Percentiles rank a stretch among this genome's conserved stretches.
Evolutionary conservation across 1,140 invertebrate species (phyloP).

Genomic region (Manduca sexta): DNA sequence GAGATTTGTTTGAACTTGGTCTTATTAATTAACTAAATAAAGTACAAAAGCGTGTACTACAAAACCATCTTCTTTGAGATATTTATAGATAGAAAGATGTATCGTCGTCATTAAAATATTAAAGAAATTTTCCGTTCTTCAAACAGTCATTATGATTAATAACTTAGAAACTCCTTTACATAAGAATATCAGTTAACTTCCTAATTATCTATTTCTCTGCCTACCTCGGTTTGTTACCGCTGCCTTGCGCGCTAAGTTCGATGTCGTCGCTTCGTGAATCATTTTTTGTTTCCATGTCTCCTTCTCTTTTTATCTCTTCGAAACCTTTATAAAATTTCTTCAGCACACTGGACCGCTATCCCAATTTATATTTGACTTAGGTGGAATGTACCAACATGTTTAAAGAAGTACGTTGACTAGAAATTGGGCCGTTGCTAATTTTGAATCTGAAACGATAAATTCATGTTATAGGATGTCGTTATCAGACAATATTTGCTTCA

Average conservation of each 20-base stretch:
- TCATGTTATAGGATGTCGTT: no score
- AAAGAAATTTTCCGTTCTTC: no score
- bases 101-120: no score
- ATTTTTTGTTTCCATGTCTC: conserved; percentile 56
- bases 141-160: no score
- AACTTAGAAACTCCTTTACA: no score
- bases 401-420: conserved; percentile 42
- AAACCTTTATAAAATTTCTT: conserved; percentile 14
- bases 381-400: conserved; percentile 59
- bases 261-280: conserved; percentile 53
- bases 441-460: conserved; percentile 29
- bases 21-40: no score
- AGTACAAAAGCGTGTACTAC: no score
- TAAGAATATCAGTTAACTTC: no score
- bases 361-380: conserved; percentile 20
- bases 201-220: not conserved
- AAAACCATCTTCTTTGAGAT: no score
- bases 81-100: no score
- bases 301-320: conserved; percentile 13
- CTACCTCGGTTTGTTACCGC: conserved; percentile 49
- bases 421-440: conserved; percentile 21
- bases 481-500: no score
- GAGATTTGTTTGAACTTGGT: no score
- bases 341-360: conserved; percentile 13
- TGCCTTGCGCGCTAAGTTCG: conserved; percentile 56